Evolutionary conservation across 2,797 vertebrate species (phyloP), one percentile per base, ranked within the genome.

Genomic region (Coreius guichenoti): DNA sequence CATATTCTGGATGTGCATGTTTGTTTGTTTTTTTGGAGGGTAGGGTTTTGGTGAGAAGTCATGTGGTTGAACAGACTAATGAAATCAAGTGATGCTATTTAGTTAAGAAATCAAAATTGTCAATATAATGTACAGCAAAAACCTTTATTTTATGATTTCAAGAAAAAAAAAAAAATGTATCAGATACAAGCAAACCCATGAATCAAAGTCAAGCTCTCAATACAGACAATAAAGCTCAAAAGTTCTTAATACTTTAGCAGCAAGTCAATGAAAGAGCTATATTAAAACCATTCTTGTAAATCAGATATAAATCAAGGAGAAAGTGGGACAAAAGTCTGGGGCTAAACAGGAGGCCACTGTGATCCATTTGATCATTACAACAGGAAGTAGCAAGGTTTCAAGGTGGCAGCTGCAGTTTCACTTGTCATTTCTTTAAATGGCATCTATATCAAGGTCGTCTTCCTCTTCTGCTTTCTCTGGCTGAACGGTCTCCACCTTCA

Each of bases 371-470:
- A 95, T 92, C 91, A 88, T 26, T 36, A 65, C 84, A 92, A 86
- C 88, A 90, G 84, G 88, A 90, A 90, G 61, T 81, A 68, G 49
- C 79, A 45, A 77, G 73, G 72, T 75, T 86, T 7, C 72, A 72
- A 61, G 82, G 90, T 91, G 90, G 92, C 91, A 91, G 86, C 70
- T 69, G 83, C 56, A 1, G 72, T 77, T 39, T 49, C 4, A 47
- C 74, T 77, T 76, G 61, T 77, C 23, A 12, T 69, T 87, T 89
- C 86, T 94, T 96, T 95, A 99, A 95, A 99, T 99, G 88, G 98
- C 98, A 93, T 99, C 98, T 8, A 99, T 99, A 92, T 99, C 98
- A 47, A 99, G 97, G 93, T 99, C 98, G 0, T 99, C 98, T 43
- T 99, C 98, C 56, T 96, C 96, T 89, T 98, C 98, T 58, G 92